phyloP scores from a whole-genome alignment of 2,888 invertebrate genomes.

The Conchocele bisecta region DNA sequence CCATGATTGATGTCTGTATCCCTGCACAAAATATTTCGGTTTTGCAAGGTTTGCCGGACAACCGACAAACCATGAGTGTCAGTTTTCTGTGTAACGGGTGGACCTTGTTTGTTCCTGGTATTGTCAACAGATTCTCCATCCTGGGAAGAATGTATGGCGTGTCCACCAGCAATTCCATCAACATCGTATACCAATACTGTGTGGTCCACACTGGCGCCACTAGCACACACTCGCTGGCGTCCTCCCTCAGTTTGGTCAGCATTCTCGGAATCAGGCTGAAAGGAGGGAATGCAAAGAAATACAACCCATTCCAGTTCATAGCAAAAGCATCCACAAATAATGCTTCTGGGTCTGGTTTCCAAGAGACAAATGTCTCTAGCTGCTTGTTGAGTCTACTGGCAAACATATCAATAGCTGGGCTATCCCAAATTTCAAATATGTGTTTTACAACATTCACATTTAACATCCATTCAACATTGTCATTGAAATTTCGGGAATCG shows the following conservation, averaged over 20 bases:
- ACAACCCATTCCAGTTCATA: conserved; percentile 20
- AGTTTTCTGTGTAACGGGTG: conserved; percentile 18
- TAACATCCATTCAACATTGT: conserved; percentile 40
- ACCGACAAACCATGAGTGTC: conserved; percentile 15
- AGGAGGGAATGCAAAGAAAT: conserved; percentile 45
- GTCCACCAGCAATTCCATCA: conserved; percentile 19
- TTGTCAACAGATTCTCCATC: neutral
- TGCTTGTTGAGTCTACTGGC: conserved; percentile 40
- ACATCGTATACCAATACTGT: conserved; percentile 11
- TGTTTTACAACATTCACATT: neutral
- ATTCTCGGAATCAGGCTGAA: conserved; percentile 23
- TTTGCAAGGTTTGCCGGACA: conserved; percentile 13
- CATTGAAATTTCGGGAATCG: conserved; percentile 31
- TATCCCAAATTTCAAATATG: neutral
- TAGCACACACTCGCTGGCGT: conserved; percentile 15
- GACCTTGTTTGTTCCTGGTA: conserved; percentile 23
- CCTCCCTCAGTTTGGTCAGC: conserved; percentile 11
- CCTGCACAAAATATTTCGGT: neutral
- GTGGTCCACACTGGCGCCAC: conserved; percentile 34
- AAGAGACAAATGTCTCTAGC: conserved; percentile 30
- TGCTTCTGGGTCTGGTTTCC: conserved; percentile 49
- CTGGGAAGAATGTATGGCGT: conserved; percentile 15
- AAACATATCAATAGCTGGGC: conserved; percentile 40
- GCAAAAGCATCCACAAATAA: conserved; percentile 38
- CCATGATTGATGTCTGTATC: conserved; percentile 1